phyloP scores from a whole-genome alignment of 53 echinoderm and acorn worm genomes.

The Actinopyga echinites region DNA sequence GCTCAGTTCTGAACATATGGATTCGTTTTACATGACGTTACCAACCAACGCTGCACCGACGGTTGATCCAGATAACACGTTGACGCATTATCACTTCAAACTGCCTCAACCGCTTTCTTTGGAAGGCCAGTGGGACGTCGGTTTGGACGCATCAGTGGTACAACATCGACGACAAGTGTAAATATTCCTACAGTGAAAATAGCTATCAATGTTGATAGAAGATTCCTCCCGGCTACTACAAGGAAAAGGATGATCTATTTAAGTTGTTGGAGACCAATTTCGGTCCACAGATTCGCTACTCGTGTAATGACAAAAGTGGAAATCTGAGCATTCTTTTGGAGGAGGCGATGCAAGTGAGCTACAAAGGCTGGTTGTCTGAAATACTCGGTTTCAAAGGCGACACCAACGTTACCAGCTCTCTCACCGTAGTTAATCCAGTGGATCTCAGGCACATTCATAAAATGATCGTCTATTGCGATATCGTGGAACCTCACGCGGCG shows the following conservation, averaged over 20 bases:
- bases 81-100: constrained; percentile 7
- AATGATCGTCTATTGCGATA: not conserved
- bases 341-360: not conserved
- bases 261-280: too few relatives aligned
- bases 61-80: constrained; percentile 43
- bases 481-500: not conserved
- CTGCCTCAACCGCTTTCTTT: not conserved
- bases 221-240: not conserved
- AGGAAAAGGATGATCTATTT: too few relatives aligned
- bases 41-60: constrained; percentile 22
- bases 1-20: too few relatives aligned
- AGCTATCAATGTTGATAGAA: constrained; percentile 1
- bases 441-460: not conserved
- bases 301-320: not conserved
- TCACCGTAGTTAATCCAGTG: not conserved
- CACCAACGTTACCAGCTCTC: not conserved
- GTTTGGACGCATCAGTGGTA: constrained; percentile 43
- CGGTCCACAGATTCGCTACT: too few relatives aligned
- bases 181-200: not conserved
- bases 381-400: not conserved
- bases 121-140: constrained; percentile 28
- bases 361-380: not conserved
- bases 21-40: too few relatives aligned
- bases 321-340: not conserved
- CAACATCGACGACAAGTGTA: constrained; percentile 3